Base-by-base conservation (phyloP, 2,797 vertebrate species). In the Mormyrus hasselquistii region DNA sequence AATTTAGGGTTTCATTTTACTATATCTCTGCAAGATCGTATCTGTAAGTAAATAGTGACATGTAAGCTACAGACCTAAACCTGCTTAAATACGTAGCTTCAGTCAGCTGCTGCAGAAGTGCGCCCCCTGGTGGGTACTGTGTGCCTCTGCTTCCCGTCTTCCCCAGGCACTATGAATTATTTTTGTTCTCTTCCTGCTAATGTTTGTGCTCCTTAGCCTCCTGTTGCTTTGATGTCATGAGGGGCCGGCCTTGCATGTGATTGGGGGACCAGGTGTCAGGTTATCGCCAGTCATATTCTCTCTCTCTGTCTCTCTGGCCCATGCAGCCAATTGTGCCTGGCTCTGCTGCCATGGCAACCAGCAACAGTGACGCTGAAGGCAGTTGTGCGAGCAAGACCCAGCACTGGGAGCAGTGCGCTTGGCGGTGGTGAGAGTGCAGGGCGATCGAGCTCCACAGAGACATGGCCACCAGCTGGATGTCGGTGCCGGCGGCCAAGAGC, bases 321-420 rank as follows among this genome's bases (percentile, higher is more conserved):
- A 93, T 94, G 94, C 94, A 95, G 94, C 93, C 93, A 93, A 93
- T 95, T 94, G 94, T 94, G 93, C 94, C 95, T 96, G 93, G 92
- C 91, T 91, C 91, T 25, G 95, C 94, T 95, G 91, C 95, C 94
- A 96, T 96, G 90, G 94, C 95, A 96, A 97, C 96, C 95, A 95
- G 95, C 94, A 96, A 88, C 92, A 93, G 90, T 91, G 93, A 93
- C 93, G 90, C 91, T 89, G 90, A 92, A 91, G 59, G 88, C 89
- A 90, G 86, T 79, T 90, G 90, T 90, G 90, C 88, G 88, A 84
- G 91, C 88, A 88, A 90, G 41, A 90, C 93, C 91, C 90, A 62
- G 88, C 7, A 22, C 29, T 38, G 7, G 14, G 5, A 49, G 88
- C 50, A 87, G 38, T 90, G 92, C 83, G 90, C 92, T 73, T 87